A percentile compares a stretch with the other conserved stretches of the same genome.
Evolutionary conservation across 2,888 invertebrate species (phyloP).

Genomic region (Campaea margaritaria): DNA sequence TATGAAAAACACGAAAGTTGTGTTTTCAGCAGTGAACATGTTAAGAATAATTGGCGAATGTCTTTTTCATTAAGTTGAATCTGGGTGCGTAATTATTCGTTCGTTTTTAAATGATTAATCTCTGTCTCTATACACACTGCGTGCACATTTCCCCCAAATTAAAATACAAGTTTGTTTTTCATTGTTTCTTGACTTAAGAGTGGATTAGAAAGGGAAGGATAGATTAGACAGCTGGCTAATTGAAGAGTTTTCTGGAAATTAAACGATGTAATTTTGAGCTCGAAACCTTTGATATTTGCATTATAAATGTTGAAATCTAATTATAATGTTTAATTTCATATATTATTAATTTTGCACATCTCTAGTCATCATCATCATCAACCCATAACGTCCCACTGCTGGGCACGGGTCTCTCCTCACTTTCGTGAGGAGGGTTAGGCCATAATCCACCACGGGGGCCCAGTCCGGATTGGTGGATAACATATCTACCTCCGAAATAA

Average conservation of each 20-base stretch:
- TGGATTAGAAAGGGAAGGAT: constrained; percentile 34
- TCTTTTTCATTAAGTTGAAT: no score
- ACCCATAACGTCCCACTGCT: no score
- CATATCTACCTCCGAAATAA: no score
- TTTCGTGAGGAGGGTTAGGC: no score
- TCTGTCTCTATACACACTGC: constrained; percentile 1
- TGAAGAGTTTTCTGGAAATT: constrained; percentile 35
- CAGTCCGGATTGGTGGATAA: no score
- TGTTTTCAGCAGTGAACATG: no score
- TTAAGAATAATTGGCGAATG: no score
- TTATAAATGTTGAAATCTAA: constrained; percentile 26
- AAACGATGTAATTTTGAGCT: constrained; percentile 26
- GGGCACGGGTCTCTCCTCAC: no score
- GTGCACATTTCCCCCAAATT: constrained; percentile 25
- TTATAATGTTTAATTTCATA: constrained; percentile 22
- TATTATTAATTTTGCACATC: no score
- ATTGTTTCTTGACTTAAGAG: constrained; percentile 39
- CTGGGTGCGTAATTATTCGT: no score
- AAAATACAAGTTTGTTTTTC: constrained; percentile 47
- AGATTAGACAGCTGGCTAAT: constrained; percentile 38
- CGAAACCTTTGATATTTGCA: constrained; percentile 25
- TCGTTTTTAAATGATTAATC: neutral
- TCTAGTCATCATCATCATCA: constrained; percentile 14
- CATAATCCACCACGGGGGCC: no score
- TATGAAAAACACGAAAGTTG: no score